phyloP scores from a whole-genome alignment of 2,888 invertebrate species.

The Eupithecia dodoneata region DNA sequence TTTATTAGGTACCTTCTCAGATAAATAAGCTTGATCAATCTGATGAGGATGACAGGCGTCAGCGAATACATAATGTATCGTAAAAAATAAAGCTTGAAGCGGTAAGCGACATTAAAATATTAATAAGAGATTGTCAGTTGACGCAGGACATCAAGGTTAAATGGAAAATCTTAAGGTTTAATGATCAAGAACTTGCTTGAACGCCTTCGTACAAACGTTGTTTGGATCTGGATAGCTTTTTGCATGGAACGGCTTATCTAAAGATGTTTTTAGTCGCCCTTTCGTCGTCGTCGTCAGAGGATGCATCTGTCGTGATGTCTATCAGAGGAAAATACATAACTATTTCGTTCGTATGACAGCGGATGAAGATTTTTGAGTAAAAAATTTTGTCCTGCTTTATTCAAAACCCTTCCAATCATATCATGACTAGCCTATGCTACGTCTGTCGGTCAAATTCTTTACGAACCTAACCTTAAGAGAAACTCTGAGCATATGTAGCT shows the following conservation, averaged over 20 bases:
- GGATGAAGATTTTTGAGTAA: background rate
- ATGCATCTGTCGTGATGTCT: background rate
- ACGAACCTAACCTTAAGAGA: too few species aligned
- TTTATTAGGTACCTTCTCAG: background rate
- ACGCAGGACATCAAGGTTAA: slow-evolving; percentile 33
- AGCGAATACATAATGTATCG: slow-evolving; percentile 21
- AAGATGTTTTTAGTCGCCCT: background rate
- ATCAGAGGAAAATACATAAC: background rate
- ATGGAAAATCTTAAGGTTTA: slow-evolving; percentile 7
- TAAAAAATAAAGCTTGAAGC: slow-evolving; percentile 25
- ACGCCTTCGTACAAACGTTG: background rate
- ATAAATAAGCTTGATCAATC: background rate
- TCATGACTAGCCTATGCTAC: too few species aligned
- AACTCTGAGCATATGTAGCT: too few species aligned
- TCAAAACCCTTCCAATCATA: background rate
- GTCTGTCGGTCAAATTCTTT: too few species aligned
- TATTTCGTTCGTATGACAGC: background rate
- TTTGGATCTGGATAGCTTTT: background rate
- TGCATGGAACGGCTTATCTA: background rate
- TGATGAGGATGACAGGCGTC: slow-evolving; percentile 11
- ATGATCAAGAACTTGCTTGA: background rate
- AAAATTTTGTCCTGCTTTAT: too few species aligned
- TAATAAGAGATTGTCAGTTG: slow-evolving; percentile 28
- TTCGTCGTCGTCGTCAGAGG: background rate
- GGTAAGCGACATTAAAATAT: slow-evolving; percentile 27